Base-by-base conservation (phyloP, 2,113 vertebrate species). In the Heterotis niloticus region DNA sequence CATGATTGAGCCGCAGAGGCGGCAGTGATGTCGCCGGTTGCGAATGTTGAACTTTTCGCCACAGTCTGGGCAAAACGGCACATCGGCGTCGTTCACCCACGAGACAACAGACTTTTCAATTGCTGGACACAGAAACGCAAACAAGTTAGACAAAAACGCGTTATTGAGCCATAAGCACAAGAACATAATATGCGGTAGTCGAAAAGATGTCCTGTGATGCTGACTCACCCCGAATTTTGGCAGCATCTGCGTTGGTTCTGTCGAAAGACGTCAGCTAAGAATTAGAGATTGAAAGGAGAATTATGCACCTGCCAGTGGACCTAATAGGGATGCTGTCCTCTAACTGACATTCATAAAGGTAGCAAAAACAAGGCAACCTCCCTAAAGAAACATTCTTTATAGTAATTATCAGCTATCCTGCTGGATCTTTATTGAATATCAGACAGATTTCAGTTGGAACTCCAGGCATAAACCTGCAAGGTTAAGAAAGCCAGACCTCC, bases 1-100 rank as follows among this genome's bases (percentile, higher is more conserved):
- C 96, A 99, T 99, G 70, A 99, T 98, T 11, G 97, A 99, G 0
- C 98, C 98, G 1, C 98, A 99, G 5, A 99, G 95, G 20, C 97
- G 96, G 85, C 98, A 99, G 84, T 99, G 98, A 86, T 99, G 98
- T 7, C 96, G 96, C 13, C 98, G 86, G 89, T 96, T 97, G 1
- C 96, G 92, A 29, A 99, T 93, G 85, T 92, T 95, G 88, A 99
- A 99, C 83, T 95, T 97, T 84, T 79, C 95, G 67, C 98, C 97
- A 13, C 98, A 99, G 85, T 99, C 98, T 0, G 98, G 98, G 83
- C 98, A 99, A 87, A 98, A 98, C 0, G 98, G 98, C 80, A 99
- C 98, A 20, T 99, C 97, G 16, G 97, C 95, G 82, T 99, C 97
- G 0, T 84, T 97, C 79, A 99, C 97, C 98, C 98, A 99, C 12